Evolutionary conservation across 2,888 invertebrate species (phyloP), one percentile per base, ranked within the genome.

Genomic region (Azorinus chamasolen): DNA sequence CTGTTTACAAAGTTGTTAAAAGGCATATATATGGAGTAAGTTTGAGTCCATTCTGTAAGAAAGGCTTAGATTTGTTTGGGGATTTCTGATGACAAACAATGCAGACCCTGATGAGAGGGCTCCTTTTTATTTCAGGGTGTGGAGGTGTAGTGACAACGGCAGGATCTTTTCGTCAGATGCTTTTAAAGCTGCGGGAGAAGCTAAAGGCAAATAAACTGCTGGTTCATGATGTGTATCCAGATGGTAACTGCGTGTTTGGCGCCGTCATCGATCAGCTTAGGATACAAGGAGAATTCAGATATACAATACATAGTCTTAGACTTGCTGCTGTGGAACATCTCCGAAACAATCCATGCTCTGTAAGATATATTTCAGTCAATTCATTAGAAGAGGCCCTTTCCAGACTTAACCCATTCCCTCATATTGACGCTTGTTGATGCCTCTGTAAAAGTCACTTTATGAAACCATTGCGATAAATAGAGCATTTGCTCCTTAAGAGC

Each of bases 191-290:
- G 39, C 46, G 51, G 20, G 27, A 54, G 16, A 22, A 27, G 50
- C 22, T 76, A 1, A 16, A 57, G 8, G 53, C 22, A 10, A 66
- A 71, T 39, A 55, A 70, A 12, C 43, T 76, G n/a, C 32, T 73
- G 8, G 71, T 72, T 5, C 62, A 64, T 20, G 75, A 79, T 48
- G 79, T 79, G 2, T 68, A 65, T 12, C 72, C 79, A 0, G 79
- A 79, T 55, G 79, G 79, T 2, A 79, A 79, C 50, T 79, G 79
- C 46, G 14, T 79, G 61, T 79, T 79, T 63, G 64, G 65, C 2
- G 72, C 79, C 16, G 69, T 79, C 1, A 64, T 79, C 6, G 79
- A 79, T 25, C 79, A 79, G 50, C 53, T 79, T 1, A 53, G 75
- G 32, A 37, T 79, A 10, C 45, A 55, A 14, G 72, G 72, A 12